Evolutionary conservation across 2,113 vertebrate genomes (phyloP).

Genomic region (Prionailurus bengalensis): DNA sequence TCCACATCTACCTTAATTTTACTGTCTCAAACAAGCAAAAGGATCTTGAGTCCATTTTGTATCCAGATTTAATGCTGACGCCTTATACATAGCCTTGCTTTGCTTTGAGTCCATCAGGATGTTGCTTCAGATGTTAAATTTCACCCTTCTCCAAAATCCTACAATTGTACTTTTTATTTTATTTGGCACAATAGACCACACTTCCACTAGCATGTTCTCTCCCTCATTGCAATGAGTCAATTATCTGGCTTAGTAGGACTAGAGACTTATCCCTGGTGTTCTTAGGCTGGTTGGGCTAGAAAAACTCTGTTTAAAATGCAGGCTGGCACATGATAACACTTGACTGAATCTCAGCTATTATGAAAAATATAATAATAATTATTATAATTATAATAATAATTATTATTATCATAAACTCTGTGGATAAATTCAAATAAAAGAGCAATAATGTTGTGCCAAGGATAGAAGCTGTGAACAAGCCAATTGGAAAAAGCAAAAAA

Average conservation of each 20-base stretch:
- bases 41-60: neutral
- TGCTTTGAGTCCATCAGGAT: neutral
- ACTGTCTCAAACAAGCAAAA: neutral
- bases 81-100: neutral
- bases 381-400: neutral
- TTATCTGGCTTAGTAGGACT: neutral
- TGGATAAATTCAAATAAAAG: slow-evolving; percentile 39
- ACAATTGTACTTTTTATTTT: neutral
- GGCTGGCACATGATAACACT: neutral
- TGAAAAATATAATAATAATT: neutral
- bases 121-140: neutral
- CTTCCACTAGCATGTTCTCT: neutral
- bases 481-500: neutral
- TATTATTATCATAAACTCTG: neutral
- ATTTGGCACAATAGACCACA: neutral
- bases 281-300: neutral
- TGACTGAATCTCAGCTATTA: neutral
- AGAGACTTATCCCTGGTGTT: neutral
- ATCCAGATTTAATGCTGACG: neutral
- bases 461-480: neutral
- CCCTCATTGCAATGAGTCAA: neutral
- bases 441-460: neutral
- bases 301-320: neutral
- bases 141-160: neutral
- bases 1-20: neutral